phyloP scores from a whole-genome alignment of 35 echinoderm and acorn worm species.

The Hemicentrotus pulcherrimus region DNA sequence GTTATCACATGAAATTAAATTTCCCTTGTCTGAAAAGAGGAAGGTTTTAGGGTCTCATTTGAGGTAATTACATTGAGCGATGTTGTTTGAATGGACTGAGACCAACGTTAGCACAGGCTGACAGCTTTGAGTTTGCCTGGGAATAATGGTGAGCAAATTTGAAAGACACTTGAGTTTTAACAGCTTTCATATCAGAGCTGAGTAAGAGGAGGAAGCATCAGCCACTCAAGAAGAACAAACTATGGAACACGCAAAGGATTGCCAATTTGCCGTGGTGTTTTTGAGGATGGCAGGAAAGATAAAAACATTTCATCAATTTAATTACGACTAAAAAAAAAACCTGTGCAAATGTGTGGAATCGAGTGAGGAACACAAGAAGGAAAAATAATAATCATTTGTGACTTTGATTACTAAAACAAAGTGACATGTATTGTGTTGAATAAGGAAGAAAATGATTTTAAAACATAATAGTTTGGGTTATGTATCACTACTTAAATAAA shows the following conservation, averaged over 20 bases:
- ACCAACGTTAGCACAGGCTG: neutral
- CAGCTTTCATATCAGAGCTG: neutral
- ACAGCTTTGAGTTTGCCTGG: neutral
- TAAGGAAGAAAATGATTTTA: too few species aligned
- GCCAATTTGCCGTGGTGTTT: neutral
- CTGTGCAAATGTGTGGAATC: too few species aligned
- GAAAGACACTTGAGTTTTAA: neutral
- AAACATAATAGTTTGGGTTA: too few species aligned
- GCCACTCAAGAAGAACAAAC: neutral
- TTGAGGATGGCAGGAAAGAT: neutral
- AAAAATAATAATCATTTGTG: too few species aligned
- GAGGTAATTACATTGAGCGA: neutral
- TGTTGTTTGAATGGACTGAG: neutral
- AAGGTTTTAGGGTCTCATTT: neutral
- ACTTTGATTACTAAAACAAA: too few species aligned
- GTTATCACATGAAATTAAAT: too few species aligned
- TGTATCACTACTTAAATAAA: too few species aligned
- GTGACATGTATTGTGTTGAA: too few species aligned
- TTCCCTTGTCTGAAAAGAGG: neutral
- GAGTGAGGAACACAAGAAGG: too few species aligned
- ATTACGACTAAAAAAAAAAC: too few species aligned
- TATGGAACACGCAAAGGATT: neutral
- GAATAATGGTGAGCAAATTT: neutral
- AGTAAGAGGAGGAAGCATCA: neutral
- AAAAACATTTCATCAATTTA: too few species aligned